Conservation (phyloP, 2,888 invertebrate genomes). For the Masnerella sp. region DNA sequence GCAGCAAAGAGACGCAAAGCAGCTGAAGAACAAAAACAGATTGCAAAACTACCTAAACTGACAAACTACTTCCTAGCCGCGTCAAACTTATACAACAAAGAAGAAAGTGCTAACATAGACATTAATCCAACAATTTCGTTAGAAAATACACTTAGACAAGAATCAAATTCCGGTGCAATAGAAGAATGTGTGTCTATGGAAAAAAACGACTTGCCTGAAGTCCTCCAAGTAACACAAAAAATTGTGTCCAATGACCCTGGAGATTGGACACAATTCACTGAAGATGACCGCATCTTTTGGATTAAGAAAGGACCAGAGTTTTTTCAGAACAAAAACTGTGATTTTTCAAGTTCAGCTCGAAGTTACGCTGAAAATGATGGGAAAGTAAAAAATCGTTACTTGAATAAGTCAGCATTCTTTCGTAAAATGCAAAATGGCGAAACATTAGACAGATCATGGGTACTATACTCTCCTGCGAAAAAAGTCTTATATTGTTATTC, state of each 20-base stretch:
- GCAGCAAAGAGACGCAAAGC: no score
- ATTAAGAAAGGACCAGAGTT: slow-evolving; percentile 12
- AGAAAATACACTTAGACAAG: no score
- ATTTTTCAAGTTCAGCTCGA: slow-evolving; percentile 1
- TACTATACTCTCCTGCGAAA: slow-evolving; percentile 16
- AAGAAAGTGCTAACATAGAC: no score
- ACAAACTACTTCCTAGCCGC: no score
- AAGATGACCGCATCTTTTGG: slow-evolving; percentile 13
- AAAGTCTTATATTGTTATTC: slow-evolving; percentile 15
- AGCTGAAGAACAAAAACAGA: no score
- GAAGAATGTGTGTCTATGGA: no score
- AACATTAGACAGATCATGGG: slow-evolving; percentile 11
- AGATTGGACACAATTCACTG: not conserved
- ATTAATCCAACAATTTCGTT: no score
- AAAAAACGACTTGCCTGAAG: no score
- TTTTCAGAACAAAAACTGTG: slow-evolving; percentile 16
- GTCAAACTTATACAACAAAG: no score
- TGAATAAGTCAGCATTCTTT: slow-evolving; percentile 3
- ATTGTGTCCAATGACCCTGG: slow-evolving; percentile 8
- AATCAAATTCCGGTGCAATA: no score
- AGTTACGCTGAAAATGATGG: slow-evolving; percentile 8
- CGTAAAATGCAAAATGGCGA: slow-evolving; percentile 12
- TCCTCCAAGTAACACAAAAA: no score
- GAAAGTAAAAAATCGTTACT: slow-evolving; percentile 6
- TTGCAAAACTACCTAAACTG: no score